Evolutionary conservation across 2,797 vertebrate species (phyloP).

Genomic region (Chromis chromis): DNA sequence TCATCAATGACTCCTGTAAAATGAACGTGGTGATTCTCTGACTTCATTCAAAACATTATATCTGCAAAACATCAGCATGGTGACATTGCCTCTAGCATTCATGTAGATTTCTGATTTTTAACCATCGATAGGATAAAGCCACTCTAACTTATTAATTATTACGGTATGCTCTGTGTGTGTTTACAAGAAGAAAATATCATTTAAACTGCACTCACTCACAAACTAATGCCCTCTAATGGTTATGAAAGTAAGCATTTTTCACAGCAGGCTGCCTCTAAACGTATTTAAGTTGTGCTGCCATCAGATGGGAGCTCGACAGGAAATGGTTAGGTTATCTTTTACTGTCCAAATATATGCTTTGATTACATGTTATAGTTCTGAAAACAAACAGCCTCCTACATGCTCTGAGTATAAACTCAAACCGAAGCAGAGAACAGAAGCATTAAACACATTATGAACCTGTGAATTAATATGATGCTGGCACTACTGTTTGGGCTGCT

Average conservation of each 20-base stretch:
- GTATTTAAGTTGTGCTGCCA: not conserved
- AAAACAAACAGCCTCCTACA: not conserved
- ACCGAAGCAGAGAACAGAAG: constrained; percentile 19
- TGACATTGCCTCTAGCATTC: too few relatives aligned
- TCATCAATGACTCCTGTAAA: too few relatives aligned
- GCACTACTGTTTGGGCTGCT: rapidly evolving
- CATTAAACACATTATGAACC: constrained; percentile 12
- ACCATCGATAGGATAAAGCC: not conserved
- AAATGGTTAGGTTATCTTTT: not conserved
- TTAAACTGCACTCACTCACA: not conserved
- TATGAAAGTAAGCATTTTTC: not conserved
- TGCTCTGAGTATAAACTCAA: not conserved
- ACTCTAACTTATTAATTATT: not conserved
- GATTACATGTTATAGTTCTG: too few relatives aligned
- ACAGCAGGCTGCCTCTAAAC: not conserved
- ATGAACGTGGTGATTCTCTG: too few relatives aligned
- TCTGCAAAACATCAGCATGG: too few relatives aligned
- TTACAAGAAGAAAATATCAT: not conserved
- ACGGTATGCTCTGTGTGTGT: not conserved
- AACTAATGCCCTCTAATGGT: not conserved
- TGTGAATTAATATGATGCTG: not conserved
- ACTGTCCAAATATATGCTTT: not conserved
- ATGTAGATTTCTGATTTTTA: too few relatives aligned
- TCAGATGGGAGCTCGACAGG: not conserved
- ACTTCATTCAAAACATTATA: too few relatives aligned